Evolutionary conservation across 2,888 invertebrate genomes (phyloP).

Genomic region (Hydrotaea cyrtoneurina): DNA sequence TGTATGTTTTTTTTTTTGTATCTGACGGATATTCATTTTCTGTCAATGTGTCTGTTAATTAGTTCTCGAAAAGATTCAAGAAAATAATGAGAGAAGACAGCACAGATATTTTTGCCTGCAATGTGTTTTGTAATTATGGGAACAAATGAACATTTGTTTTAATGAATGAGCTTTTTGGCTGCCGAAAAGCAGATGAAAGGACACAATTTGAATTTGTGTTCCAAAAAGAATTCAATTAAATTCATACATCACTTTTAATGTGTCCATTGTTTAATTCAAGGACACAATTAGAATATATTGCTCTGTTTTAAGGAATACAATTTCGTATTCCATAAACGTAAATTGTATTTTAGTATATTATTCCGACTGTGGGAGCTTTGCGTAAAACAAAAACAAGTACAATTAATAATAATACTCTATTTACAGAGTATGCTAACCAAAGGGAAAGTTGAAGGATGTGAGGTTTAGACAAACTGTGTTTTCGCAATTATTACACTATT

Average conservation of each 20-base stretch:
- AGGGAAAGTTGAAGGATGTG: too few relatives aligned
- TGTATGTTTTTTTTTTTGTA: conserved; percentile 18
- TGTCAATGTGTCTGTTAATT: conserved; percentile 51
- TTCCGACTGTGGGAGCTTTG: too few relatives aligned
- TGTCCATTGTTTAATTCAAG: background rate
- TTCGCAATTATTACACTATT: too few relatives aligned
- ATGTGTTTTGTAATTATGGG: background rate
- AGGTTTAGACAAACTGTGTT: too few relatives aligned
- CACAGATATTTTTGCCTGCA: background rate
- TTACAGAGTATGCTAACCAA: too few relatives aligned
- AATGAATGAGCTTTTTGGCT: background rate
- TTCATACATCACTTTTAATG: background rate
- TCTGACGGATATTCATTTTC: conserved; percentile 52
- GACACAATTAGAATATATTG: background rate
- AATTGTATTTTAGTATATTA: too few relatives aligned
- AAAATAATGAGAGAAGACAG: background rate
- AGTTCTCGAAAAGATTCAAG: conserved; percentile 16
- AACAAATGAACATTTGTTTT: background rate
- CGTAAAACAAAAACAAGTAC: too few relatives aligned
- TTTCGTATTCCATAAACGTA: too few relatives aligned
- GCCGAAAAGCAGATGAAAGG: background rate
- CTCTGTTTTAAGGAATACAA: background rate
- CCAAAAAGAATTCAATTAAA: background rate
- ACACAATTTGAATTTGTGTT: background rate
- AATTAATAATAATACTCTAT: too few relatives aligned